Percentiles rank a stretch among this genome's conserved stretches.
Evolutionary conservation across 1,140 invertebrate genomes (phyloP).

Genomic region (Macrobrachium rosenbergii): DNA sequence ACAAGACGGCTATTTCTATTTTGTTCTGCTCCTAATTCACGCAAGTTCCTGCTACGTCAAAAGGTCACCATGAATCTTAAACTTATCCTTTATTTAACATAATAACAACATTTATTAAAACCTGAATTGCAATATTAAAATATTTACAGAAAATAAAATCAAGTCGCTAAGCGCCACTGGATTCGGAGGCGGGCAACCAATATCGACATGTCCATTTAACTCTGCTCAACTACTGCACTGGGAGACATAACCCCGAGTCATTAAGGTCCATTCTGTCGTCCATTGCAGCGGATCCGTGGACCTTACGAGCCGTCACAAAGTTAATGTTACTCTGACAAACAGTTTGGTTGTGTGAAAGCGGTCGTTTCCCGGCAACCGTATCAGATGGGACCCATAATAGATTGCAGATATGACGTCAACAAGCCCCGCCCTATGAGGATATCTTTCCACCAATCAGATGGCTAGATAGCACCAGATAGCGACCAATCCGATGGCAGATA

Average conservation of each 20-base stretch:
- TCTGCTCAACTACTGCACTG: conserved; percentile 62
- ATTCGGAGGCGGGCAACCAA: conserved; percentile 62
- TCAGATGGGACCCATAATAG: conserved; percentile 66
- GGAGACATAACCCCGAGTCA: conserved; percentile 65
- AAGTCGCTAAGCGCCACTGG: conserved; percentile 44
- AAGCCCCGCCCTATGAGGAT: conserved; percentile 59
- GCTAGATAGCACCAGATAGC: conserved; percentile 65
- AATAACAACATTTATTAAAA: too few relatives aligned
- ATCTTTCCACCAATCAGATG: conserved; percentile 66
- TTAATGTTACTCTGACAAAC: conserved; percentile 66
- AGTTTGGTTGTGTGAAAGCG: conserved; percentile 65
- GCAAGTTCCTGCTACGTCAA: not conserved
- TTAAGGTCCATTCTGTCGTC: conserved; percentile 65
- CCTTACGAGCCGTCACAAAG: conserved; percentile 65
- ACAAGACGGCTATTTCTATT: not conserved
- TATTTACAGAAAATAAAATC: conserved; percentile 25
- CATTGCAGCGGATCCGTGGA: conserved; percentile 56
- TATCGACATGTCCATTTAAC: conserved; percentile 66
- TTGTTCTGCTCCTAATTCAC: too few relatives aligned
- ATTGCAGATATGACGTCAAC: conserved; percentile 66
- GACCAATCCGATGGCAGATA: conserved; percentile 66
- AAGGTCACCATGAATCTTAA: too few relatives aligned
- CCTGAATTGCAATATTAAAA: not conserved
- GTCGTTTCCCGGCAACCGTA: conserved; percentile 65
- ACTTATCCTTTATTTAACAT: too few relatives aligned